Conservation (phyloP, 2,888 invertebrate species). For the Lasioglossum vierecki region DNA sequence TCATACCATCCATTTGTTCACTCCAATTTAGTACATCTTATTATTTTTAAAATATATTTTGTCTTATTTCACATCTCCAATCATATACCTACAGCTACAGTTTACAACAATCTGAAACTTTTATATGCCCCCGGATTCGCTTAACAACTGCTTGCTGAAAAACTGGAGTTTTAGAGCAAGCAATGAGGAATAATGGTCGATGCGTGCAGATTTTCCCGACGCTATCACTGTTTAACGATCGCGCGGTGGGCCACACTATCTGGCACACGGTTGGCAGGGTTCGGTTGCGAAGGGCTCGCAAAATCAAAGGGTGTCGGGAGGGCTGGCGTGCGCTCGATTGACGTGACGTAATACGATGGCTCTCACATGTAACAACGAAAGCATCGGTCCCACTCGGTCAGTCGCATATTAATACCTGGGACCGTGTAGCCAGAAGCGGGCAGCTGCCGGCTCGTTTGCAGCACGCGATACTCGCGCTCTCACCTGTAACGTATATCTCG, state of each 20-base stretch:
- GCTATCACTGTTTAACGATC: not conserved
- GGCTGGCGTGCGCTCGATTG: conserved; percentile 38
- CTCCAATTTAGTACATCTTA: no score
- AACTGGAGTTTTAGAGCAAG: not conserved
- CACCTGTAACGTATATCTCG: conserved; percentile 82
- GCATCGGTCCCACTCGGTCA: conserved; percentile 78
- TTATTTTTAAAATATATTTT: no score
- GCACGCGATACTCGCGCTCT: conserved; percentile 82
- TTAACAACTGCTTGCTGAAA: not conserved
- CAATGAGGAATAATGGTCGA: not conserved
- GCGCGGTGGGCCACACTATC: not conserved
- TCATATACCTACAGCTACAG: no score
- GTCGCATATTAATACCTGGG: conserved; percentile 81
- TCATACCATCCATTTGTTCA: no score
- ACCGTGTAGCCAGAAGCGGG: conserved; percentile 76
- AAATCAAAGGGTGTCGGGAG: conserved; percentile 49
- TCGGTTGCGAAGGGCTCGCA: conserved; percentile 24
- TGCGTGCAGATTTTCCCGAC: conserved; percentile 24
- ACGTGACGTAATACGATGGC: conserved; percentile 69
- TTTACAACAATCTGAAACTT: not conserved
- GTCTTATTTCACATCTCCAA: no score
- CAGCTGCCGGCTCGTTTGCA: conserved; percentile 83
- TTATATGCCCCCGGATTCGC: not conserved
- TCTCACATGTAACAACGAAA: conserved; percentile 70
- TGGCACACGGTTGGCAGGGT: not conserved